Evolutionary conservation across 2,797 vertebrate species (phyloP), one percentile per base, ranked within the genome.

Genomic region (Helostoma temminkii): DNA sequence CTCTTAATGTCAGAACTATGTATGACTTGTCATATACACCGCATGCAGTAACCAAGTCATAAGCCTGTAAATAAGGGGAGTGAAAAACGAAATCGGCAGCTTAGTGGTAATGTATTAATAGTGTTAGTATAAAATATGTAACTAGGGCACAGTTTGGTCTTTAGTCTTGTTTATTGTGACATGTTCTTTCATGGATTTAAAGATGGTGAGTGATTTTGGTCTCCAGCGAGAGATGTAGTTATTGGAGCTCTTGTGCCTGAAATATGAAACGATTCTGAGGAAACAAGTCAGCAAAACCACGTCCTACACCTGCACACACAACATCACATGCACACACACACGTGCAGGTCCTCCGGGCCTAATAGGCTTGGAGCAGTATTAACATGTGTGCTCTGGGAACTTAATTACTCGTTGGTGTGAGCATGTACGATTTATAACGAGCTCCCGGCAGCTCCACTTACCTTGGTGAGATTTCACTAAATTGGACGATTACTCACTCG

Each of bases 401-500:
- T 91, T 92, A 92, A 93, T 93, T 92, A 92, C 80, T 81, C 53
- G 60, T 80, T 62, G 70, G 85, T 58, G 67, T 53, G 62, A 54
- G 72, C 71, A 65, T 54, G 54, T 67, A 59, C 50, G 58, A 90
- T 92, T 89, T 78, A 89, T 93, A 92, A 91, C 74, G 57, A 84
- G 82, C 85, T 71, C 74, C 78, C 68, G 43, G 67, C 79, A 77
- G 82, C 85, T 74, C 83, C 81, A 67, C 85, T 91, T 82, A 92
- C 86, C 92, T 88, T 55, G 45, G 72, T 54, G 72, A 86, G 91
- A 83, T 86, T 85, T 88, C 56, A 16, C 85, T 85, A 92, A 93
- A 93, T 92, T 92, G 90, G 84, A 78, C 78, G 76, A 92, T 94
- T 93, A 93, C 88, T 93, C 91, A 93, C 85, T 60, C 69, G 66